Evolutionary conservation across 2,797 vertebrate species (phyloP).

Genomic region (Paratrypauchen microcephalus): DNA sequence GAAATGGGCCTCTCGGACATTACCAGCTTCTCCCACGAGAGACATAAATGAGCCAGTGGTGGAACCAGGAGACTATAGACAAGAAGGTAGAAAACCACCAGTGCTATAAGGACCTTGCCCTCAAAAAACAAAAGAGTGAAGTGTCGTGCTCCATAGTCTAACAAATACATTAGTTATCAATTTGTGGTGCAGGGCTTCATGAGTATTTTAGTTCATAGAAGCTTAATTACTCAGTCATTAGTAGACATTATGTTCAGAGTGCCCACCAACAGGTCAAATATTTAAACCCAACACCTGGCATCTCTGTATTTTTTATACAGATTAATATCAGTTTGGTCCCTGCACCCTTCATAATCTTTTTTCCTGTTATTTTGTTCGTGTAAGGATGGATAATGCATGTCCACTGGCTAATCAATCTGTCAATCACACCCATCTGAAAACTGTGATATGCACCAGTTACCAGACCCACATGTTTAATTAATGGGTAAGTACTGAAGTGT

Average conservation of each 20-base stretch:
- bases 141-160: not conserved
- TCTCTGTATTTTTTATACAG: too few relatives aligned
- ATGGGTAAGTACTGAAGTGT: too few relatives aligned
- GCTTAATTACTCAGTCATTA: not conserved
- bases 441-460: too few relatives aligned
- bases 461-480: too few relatives aligned
- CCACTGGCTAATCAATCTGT: too few relatives aligned
- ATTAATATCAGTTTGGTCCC: too few relatives aligned
- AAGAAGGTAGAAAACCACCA: constrained; percentile 35
- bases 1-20: constrained; percentile 77
- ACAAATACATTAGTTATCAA: not conserved
- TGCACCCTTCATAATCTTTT: too few relatives aligned
- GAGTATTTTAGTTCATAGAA: too few relatives aligned
- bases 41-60: constrained; percentile 69
- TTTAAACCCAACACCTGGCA: not conserved
- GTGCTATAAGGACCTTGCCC: not conserved
- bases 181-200: not conserved
- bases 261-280: not conserved
- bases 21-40: constrained; percentile 72
- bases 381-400: too few relatives aligned
- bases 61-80: constrained; percentile 45
- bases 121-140: not conserved
- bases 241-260: not conserved
- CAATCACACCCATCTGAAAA: too few relatives aligned
- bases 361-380: too few relatives aligned